Evolutionary conservation across 1,140 invertebrate species (phyloP), one percentile per base, ranked within the genome.

Genomic region (Lepidurus apus): DNA sequence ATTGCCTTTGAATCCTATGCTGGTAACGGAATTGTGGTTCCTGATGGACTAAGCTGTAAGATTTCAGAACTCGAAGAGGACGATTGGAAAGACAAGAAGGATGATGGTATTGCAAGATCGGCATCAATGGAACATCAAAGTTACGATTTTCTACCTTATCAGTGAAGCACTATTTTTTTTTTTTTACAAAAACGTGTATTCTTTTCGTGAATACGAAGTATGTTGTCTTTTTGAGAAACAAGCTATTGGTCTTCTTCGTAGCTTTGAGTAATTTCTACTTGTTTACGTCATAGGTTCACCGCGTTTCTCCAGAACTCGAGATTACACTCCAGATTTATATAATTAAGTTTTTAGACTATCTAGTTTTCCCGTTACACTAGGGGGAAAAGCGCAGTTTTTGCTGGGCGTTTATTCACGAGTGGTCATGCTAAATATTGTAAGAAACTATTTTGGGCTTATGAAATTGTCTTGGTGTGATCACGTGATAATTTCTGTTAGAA

Each of bases 61-160:
- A 21, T 65, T 65, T 13, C 17, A n/a, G 53, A 21, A 13, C 21
- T 65, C 5, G 53, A 65, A 65, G 17, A 17, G 53, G 5, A 13
- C 17, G 9, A 65, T 1, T 5, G 7, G 21, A 13, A 9, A 9
- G 21, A 65, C 53, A 21, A 65, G 53, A 17, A 7, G 6, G 53
- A 65, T n/a, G 13, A 13, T 11, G 21, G 53, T 65, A 65, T 65
- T 9, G 17, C 7, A 7, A 65, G 53, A 21, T 65, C 53, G 10
- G 13, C 53, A 21, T 65, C 53, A 65, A 17, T 21, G 2, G 53
- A 65, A 65, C 17, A 13, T n/a, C 53, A 13, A 13, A 65, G 53
- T 17, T 65, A 65, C 53, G 53, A 65, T 65, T 65, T 65, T 5
- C 53, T 65, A 65, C 53, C 53, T 65, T 65, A 65, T 65, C 53